Base-by-base conservation (phyloP, 2,888 invertebrate genomes). In the Eulithis prunata region DNA sequence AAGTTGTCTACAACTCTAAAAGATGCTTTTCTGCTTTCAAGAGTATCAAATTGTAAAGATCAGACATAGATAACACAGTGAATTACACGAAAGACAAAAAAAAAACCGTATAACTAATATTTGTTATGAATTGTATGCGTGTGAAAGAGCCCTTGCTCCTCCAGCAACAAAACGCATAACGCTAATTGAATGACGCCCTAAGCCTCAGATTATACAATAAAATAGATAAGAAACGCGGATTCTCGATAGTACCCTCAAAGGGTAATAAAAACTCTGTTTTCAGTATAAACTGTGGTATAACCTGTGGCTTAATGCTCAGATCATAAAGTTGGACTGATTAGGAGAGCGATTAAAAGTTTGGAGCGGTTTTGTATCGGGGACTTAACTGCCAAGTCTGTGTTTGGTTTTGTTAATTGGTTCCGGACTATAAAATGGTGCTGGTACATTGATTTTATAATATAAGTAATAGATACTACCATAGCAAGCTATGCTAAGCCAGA, bases 191-290 rank as follows among this genome's bases (percentile, higher is more conserved):
- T 64, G 59, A 55, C 63, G 72, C 74, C 64, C 74, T 73, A 72
- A 71, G 71, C 69, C 67, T 69, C 70, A 71, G 74, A 77, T 77
- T 76, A 77, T 72, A 75, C 72, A 72, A 75, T 82, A 78, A 79
- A 81, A 66, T 62, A 75, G 82, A 82, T 80, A 82, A 79, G 76
- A 72, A 61, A 70, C 71, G 57, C 67, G 74, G 74, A 78, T 80
- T 79, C 78, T 75, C 62, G 71, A 66, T 67, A 71, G 70, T 61
- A 62, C 58, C 69, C 67, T 68, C 57, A 56, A 68, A 62, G 56
- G 54, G 64, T 59, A 58, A 67, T 71, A 67, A 71, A 71, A 13
- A 10, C 41, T 11, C 56, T n/a, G 51, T 52, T 51, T 57, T 47
- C 52, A 32, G 41, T 45, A 59, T 52, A 7, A 56, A 62, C 47